Base-by-base conservation (phyloP, 2,888 invertebrate genomes). In the Synanthedon formicaeformis region DNA sequence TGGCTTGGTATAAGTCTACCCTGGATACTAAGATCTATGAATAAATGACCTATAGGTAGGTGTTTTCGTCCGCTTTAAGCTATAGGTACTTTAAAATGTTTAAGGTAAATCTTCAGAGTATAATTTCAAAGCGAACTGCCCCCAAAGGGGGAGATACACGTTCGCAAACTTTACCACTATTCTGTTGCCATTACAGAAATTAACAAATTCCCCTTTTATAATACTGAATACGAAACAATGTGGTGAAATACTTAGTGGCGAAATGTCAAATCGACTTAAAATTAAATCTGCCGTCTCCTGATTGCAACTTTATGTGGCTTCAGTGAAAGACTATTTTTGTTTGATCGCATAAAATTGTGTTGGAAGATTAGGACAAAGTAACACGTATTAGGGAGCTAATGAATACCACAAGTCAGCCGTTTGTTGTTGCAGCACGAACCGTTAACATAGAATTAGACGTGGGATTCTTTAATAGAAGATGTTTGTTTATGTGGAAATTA, bases 311-410 rank as follows among this genome's bases (percentile, higher is more conserved):
- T 75, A 67, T 53, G 0, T 0, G 0, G 0, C 34, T 13, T 1
- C 10, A 0, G 0, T 0, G 48, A 59, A 69, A 50, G 63, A 70
- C 66, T 56, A 56, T 55, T 60, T 70, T 76, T 68, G 2, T 54
- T 1, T 51, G 58, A 56, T 40, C 2, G 2, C 2, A 2, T 45
- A 49, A 52, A 58, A 61, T 68, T 79, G 77, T 73, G 77, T 72
- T 66, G 68, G 70, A 74, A 80, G 81, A 82, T 82, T 81, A 81
- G 81, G 65, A 75, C 72, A 73, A 78, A 79, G 80, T 80, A 81
- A 80, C 81, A 79, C 73, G 80, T 80, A 82, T 82, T 82, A 81
- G 76, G 69, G 69, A 73, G 73, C 78, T 80, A 81, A 81, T 82
- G 81, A 81, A 82, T 76, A 76, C 80, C 80, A 68, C 81, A 80